phyloP scores from a whole-genome alignment of 2,888 invertebrate genomes.

The Chymomyza fuscimana region DNA sequence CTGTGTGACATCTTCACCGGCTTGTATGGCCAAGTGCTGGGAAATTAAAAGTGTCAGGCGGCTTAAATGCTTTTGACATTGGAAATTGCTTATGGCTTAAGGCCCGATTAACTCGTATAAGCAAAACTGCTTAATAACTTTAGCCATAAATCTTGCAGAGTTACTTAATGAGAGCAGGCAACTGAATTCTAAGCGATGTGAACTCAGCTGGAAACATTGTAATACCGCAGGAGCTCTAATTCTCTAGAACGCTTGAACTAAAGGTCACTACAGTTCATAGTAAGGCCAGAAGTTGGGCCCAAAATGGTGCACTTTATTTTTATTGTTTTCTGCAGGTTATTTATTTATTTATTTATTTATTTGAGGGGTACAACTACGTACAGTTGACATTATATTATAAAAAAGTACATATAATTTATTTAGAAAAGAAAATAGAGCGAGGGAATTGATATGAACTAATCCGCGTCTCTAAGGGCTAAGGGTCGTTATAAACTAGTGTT shows the following conservation, averaged over 20 bases:
- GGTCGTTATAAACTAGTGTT: background rate
- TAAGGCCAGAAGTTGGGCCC: background rate
- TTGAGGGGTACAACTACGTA: too few relatives aligned
- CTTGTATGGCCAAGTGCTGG: constrained; percentile 30
- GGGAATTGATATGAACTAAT: too few relatives aligned
- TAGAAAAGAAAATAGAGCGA: too few relatives aligned
- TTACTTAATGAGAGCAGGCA: background rate
- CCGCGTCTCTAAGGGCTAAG: too few relatives aligned
- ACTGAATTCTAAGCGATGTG: background rate
- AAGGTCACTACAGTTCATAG: background rate
- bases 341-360: too few relatives aligned
- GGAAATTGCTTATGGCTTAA: constrained; percentile 24
- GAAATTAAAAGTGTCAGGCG: constrained; percentile 44
- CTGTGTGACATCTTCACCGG: background rate
- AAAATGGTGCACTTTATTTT: too few relatives aligned
- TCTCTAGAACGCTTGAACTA: too few relatives aligned
- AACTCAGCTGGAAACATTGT: background rate
- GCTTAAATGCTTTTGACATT: background rate
- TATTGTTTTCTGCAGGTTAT: too few relatives aligned
- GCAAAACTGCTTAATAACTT: background rate
- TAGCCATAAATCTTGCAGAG: constrained; percentile 18
- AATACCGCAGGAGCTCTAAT: background rate
- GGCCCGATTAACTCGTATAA: constrained; percentile 38
- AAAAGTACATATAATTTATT: too few relatives aligned
- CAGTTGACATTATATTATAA: too few relatives aligned